Evolutionary conservation across 1,140 invertebrate genomes (phyloP), one percentile per base, ranked within the genome.

Genomic region (Drosophila ercepeae): DNA sequence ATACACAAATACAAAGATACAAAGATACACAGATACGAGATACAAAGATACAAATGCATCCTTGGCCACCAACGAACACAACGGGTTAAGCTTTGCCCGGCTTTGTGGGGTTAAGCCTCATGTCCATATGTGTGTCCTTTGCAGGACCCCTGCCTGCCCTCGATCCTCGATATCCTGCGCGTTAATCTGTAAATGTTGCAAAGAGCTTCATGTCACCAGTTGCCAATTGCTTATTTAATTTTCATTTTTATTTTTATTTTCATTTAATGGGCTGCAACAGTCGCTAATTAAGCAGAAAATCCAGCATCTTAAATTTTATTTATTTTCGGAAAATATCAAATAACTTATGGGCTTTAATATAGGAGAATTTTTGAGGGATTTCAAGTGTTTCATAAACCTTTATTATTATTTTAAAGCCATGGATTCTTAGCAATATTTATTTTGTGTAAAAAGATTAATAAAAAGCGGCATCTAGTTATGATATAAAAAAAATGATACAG

Each of bases 101-200:
- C 60, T 64, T 64, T 64, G 60, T 61, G 60, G 60, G 57, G 57
- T 61, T 64, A 61, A 64, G 60, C 59, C 7, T 18, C 5, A 27
- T 16, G 19, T 39, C 5, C 5, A 14, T 34, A 39, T 19, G 29
- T 34, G 52, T 36, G 39, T 25, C 41, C 60, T 16, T 11, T 18
- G 11, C 6, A 13, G 18, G 18, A 57, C 27, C 44, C 13, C n/a
- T 18, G n/a, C 3, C 19, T 7, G 4, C 36, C 8, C 9, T 44
- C 29, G 41, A 59, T 63, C 53, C n/a, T n/a, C n/a, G n/a, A 59
- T 23, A 27, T 25, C 1, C 11, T 21, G 27, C 7, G 27, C 42
- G 55, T 64, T 64, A 64, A 64, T 42, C 60, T 45, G 55, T 39
- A 36, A 64, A 48, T 39, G 13, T 39, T 39, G 13, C 14, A 39